Evolutionary conservation across 2,797 vertebrate genomes (phyloP).

Genomic region (Paedocypris micromegethes): DNA sequence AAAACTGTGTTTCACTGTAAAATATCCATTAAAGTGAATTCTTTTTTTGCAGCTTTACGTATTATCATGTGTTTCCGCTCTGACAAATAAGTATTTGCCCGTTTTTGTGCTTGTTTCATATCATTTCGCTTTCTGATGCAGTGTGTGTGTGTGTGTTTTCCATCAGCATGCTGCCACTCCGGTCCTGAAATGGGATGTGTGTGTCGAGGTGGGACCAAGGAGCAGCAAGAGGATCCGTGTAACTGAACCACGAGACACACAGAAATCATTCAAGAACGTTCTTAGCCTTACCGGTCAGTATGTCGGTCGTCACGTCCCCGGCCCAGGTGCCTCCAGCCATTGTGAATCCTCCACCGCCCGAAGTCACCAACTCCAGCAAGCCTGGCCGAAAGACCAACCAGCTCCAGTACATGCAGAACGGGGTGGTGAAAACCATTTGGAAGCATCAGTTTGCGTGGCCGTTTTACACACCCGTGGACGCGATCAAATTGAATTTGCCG

Average conservation of each 20-base stretch:
- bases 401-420: slow-evolving; percentile 97
- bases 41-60: too few species aligned
- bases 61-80: too few species aligned
- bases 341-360: slow-evolving; percentile 81
- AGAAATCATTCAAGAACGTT: slow-evolving; percentile 33
- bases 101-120: background rate
- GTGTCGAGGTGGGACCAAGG: slow-evolving; percentile 61
- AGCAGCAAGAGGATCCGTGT: slow-evolving; percentile 55
- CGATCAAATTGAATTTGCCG: slow-evolving; percentile 86
- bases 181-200: slow-evolving; percentile 75
- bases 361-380: slow-evolving; percentile 85
- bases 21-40: too few species aligned
- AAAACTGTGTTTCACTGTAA: too few species aligned
- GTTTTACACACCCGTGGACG: slow-evolving; percentile 93
- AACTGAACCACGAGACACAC: slow-evolving; percentile 50
- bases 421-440: slow-evolving; percentile 96
- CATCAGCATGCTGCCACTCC: slow-evolving; percentile 61
- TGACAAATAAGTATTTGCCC: too few species aligned
- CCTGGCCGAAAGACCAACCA: slow-evolving; percentile 94
- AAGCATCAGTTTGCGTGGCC: slow-evolving; percentile 98
- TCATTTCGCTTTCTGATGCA: background rate
- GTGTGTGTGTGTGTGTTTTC: background rate
- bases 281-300: slow-evolving; percentile 53
- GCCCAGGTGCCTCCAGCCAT: slow-evolving; percentile 78
- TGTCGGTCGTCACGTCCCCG: slow-evolving; percentile 82